Evolutionary conservation across 2,113 vertebrate genomes (phyloP).

Genomic region (Saguinus midas): DNA sequence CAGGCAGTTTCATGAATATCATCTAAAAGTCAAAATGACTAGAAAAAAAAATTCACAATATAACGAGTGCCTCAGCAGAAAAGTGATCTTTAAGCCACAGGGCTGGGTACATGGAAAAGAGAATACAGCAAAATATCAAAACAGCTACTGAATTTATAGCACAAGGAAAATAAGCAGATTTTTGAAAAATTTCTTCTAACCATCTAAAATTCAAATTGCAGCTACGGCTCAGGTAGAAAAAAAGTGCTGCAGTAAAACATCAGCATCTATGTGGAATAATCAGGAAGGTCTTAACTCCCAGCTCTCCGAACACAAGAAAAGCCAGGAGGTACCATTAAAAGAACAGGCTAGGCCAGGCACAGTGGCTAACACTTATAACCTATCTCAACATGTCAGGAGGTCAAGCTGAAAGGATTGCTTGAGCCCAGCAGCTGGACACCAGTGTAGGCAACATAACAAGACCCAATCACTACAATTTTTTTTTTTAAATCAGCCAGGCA

Average conservation of each 20-base stretch:
- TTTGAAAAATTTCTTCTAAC: not conserved
- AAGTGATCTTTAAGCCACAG: not conserved
- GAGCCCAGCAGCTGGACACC: too few relatives aligned
- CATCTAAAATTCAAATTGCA: not conserved
- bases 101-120: not conserved
- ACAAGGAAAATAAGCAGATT: not conserved
- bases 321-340: not conserved
- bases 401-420: too few relatives aligned
- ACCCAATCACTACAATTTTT: too few relatives aligned
- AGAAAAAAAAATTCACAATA: not conserved
- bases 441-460: too few relatives aligned
- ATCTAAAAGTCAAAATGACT: not conserved
- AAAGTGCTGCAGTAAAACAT: not conserved
- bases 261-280: fast-evolving
- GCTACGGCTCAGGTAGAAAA: not conserved
- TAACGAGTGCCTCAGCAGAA: not conserved
- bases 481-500: too few relatives aligned
- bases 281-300: not conserved
- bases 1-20: not conserved
- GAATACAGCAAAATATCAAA: not conserved
- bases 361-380: too few relatives aligned
- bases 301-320: not conserved
- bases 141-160: not conserved
- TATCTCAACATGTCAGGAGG: too few relatives aligned
- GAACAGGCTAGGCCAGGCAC: not conserved